phyloP scores from a whole-genome alignment of 2,888 invertebrate species.

The Phyto melanocephala region DNA sequence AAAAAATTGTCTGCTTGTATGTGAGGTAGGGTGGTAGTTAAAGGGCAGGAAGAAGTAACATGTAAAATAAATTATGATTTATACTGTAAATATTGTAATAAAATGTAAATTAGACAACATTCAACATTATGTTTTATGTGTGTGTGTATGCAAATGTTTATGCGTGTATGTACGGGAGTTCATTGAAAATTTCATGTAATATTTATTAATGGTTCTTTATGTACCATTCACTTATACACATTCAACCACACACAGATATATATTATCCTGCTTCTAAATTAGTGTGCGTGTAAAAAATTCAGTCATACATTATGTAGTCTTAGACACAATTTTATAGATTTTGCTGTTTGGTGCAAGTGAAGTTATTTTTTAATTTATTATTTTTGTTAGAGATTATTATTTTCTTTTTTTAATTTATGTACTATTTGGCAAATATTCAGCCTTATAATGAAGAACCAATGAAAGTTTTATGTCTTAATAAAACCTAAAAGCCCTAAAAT shows the following conservation, averaged over 20 bases:
- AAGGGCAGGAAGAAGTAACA: neutral
- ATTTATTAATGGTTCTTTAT: conserved; percentile 12
- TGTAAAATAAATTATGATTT: conserved; percentile 45
- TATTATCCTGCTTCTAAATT: conserved; percentile 5
- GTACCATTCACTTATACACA: neutral
- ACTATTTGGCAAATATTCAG: neutral
- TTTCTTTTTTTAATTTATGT: conserved; percentile 27
- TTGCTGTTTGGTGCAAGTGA: neutral
- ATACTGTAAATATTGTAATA: conserved; percentile 42
- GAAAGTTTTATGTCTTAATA: conserved; percentile 29
- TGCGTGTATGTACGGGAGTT: neutral
- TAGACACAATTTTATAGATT: conserved; percentile 14
- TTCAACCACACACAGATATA: neutral
- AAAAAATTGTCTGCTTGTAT: neutral
- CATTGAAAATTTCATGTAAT: conserved; percentile 10
- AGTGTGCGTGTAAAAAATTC: neutral
- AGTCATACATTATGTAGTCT: neutral
- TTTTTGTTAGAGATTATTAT: conserved; percentile 35
- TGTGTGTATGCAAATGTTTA: neutral
- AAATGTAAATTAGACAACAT: conserved; percentile 48
- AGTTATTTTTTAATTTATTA: neutral
- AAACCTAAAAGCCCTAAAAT: neutral
- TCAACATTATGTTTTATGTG: neutral
- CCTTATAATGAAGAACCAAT: conserved; percentile 10
- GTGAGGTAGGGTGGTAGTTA: neutral